A percentile compares a stretch with the other conserved stretches of the same genome.
phyloP scores from a whole-genome alignment of 2,888 invertebrate genomes.

The Pristionchus japonicus region DNA sequence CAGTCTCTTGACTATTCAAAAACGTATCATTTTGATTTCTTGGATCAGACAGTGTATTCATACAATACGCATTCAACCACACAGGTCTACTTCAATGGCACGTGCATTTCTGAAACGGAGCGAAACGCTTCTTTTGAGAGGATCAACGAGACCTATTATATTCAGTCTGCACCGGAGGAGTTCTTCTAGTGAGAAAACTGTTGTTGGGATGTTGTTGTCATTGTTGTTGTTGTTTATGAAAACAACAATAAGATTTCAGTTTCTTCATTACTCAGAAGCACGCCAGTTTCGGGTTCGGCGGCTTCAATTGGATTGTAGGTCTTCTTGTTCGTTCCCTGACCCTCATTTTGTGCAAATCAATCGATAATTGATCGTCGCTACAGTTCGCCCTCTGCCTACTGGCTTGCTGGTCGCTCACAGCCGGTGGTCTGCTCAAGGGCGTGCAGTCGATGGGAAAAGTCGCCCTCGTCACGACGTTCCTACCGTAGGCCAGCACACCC shows the following conservation, averaged over 20 bases:
- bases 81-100: constrained; percentile 52
- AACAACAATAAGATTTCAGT: background rate
- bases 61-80: no score
- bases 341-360: no score
- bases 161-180: constrained; percentile 52
- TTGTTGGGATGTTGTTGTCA: no score
- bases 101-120: constrained; percentile 41
- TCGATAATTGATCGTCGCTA: background rate
- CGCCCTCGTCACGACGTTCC: constrained; percentile 34
- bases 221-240: background rate
- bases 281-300: constrained; percentile 2
- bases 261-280: constrained; percentile 5
- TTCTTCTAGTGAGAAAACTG: constrained; percentile 55
- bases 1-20: background rate
- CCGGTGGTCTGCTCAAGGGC: constrained; percentile 7
- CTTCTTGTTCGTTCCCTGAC: no score
- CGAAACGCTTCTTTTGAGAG: background rate
- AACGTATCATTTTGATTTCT: no score
- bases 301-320: constrained; percentile 25
- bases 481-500: constrained; percentile 9
- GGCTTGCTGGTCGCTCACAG: constrained; percentile 26
- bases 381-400: constrained; percentile 21
- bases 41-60: no score
- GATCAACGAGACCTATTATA: background rate
- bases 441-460: constrained; percentile 34